Conservation (phyloP, 2,797 vertebrate species). For the Takifugu rubripes region DNA sequence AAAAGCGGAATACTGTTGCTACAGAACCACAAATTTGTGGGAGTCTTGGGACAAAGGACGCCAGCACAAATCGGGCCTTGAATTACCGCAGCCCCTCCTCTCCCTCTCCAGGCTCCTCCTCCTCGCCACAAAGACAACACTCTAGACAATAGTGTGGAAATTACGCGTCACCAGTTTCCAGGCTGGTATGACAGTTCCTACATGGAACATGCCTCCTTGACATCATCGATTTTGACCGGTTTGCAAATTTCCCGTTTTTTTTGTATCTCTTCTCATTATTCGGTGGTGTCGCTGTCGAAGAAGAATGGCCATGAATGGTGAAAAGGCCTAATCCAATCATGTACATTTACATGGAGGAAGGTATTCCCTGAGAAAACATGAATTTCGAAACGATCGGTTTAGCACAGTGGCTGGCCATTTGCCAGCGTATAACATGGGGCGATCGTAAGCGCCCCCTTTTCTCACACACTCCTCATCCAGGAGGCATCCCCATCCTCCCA, state of each 20-base stretch:
- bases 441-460: constrained; percentile 20
- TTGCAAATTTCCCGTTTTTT: constrained; percentile 40
- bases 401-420: constrained; percentile 42
- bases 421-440: constrained; percentile 47
- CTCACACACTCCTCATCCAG: constrained; percentile 38
- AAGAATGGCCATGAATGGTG: constrained; percentile 46
- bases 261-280: constrained; percentile 49
- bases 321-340: constrained; percentile 62
- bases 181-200: constrained; percentile 27
- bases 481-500: constrained; percentile 29
- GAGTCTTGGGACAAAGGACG: constrained; percentile 73
- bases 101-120: constrained; percentile 19
- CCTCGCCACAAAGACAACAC: constrained; percentile 42
- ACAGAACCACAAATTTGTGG: constrained; percentile 69
- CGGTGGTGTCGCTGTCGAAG: constrained; percentile 40
- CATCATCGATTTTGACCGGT: constrained; percentile 37
- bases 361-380: constrained; percentile 47
- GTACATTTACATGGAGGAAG: constrained; percentile 61
- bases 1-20: constrained; percentile 54
- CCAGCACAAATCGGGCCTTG: constrained; percentile 65
- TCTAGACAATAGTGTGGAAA: constrained; percentile 69
- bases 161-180: constrained; percentile 66
- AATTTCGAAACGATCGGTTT: constrained; percentile 53
- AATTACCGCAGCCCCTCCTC: constrained; percentile 67
- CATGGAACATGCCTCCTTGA: constrained; percentile 44